Conservation (phyloP, 1,140 invertebrate species). For the Paracyclopina nana region DNA sequence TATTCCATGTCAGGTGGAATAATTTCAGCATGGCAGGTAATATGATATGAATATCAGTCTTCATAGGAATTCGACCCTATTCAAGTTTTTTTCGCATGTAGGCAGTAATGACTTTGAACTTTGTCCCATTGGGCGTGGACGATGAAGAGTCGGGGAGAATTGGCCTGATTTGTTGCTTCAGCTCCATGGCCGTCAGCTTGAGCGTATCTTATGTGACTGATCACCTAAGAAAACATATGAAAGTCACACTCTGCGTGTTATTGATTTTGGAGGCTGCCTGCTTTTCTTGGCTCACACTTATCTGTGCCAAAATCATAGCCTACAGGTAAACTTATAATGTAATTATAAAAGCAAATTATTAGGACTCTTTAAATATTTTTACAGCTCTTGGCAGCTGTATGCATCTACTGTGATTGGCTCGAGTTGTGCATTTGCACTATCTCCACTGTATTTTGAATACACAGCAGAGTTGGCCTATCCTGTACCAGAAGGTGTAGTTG, state of each 20-base stretch:
- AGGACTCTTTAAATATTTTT: too few relatives aligned
- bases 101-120: background rate
- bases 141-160: background rate
- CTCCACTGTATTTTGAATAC: background rate
- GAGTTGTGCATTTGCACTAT: background rate
- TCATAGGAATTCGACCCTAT: too few relatives aligned
- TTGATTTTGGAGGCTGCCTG: background rate
- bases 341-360: too few relatives aligned
- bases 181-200: background rate
- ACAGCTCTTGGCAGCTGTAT: slow-evolving; percentile 1
- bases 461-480: background rate
- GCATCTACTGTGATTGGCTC: background rate
- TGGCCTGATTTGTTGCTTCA: background rate
- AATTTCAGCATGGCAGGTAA: background rate
- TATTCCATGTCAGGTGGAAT: background rate
- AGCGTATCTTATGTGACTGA: background rate
- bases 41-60: too few relatives aligned
- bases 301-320: background rate
- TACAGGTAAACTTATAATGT: too few relatives aligned
- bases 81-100: too few relatives aligned
- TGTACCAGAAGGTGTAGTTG: background rate
- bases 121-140: background rate
- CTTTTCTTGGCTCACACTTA: background rate
- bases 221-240: background rate
- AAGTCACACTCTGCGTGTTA: background rate